A percentile compares a stretch with the other conserved stretches of the same genome.
phyloP scores from a whole-genome alignment of 1,140 invertebrate genomes.

The Rhysida immarginata region DNA sequence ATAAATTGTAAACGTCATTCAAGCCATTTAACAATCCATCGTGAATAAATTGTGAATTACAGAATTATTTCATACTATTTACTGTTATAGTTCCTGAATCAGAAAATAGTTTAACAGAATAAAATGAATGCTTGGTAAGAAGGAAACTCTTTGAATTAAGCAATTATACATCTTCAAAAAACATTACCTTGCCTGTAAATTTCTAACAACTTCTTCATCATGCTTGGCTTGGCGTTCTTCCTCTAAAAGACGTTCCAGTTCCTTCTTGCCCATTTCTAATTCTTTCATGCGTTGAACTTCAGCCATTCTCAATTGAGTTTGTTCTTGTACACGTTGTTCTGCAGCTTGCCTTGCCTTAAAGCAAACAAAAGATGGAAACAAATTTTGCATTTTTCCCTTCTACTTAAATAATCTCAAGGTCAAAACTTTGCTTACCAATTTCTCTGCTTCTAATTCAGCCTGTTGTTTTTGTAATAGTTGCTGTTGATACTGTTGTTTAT shows the following conservation, averaged over 20 bases:
- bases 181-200: conserved; percentile 44
- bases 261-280: conserved; percentile 46
- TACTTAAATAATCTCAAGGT: no score
- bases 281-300: conserved; percentile 53
- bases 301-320: conserved; percentile 48
- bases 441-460: conserved; percentile 36
- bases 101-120: no score
- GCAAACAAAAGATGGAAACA: no score
- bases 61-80: neutral
- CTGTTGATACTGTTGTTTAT: conserved; percentile 13
- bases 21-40: no score
- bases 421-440: conserved; percentile 14
- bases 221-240: conserved; percentile 65
- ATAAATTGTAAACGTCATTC: no score
- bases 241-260: conserved; percentile 49
- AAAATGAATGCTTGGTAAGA: no score
- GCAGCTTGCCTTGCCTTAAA: conserved; percentile 46
- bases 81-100: neutral
- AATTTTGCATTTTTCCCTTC: no score
- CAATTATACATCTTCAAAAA: neutral
- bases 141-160: neutral
- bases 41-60: no score
- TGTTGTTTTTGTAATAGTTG: conserved; percentile 14
- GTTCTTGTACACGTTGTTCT: conserved; percentile 43
- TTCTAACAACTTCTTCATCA: conserved; percentile 66